phyloP scores from a whole-genome alignment of 2,797 vertebrate genomes.

The Molossus molossus region DNA sequence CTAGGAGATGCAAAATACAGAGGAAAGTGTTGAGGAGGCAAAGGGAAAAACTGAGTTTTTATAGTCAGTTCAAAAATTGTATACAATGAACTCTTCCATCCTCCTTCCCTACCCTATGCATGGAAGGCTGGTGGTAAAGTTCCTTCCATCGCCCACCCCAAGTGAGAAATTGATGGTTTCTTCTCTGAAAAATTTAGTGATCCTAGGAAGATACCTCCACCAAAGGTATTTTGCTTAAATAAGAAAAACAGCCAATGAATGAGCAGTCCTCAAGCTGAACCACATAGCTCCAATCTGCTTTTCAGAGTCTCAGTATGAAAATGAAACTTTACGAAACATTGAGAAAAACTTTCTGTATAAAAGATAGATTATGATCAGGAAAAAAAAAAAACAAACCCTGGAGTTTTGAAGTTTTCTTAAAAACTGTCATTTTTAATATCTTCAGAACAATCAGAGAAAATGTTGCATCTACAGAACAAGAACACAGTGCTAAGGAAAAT shows the following conservation, averaged over 20 bases:
- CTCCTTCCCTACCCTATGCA: not conserved
- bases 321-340: constrained; percentile 2
- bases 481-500: constrained; percentile 11
- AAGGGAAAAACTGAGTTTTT: not conserved
- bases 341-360: not conserved
- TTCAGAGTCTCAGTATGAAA: constrained; percentile 1
- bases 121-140: not conserved
- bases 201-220: not conserved
- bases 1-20: not conserved
- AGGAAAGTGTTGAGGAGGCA: not conserved
- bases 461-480: not conserved
- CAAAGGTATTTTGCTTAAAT: not conserved
- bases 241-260: not conserved
- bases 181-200: not conserved
- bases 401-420: constrained; percentile 24
- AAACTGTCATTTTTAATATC: constrained; percentile 4
- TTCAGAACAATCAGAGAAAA: not conserved
- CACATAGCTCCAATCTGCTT: not conserved
- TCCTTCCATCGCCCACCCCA: not conserved
- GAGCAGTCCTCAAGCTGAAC: not conserved
- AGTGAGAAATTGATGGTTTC: not conserved
- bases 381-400: not conserved
- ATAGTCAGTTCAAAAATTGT: not conserved
- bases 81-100: not conserved
- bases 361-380: not conserved